Base-by-base conservation (phyloP, 2,113 vertebrate species). In the Corythoichthys haematopterus region DNA sequence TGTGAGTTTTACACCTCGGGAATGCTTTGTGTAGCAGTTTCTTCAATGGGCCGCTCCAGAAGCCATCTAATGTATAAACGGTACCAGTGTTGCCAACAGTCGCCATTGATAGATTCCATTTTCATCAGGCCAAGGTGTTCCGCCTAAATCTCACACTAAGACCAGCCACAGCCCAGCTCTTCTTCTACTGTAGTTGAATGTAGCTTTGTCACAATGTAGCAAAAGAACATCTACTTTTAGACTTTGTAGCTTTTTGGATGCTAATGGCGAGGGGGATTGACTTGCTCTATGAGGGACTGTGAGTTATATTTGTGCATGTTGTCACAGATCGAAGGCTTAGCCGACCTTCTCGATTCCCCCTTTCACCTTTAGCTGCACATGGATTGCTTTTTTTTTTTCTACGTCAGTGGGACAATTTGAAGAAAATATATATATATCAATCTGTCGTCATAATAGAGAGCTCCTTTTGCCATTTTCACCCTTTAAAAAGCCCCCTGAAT, bases 181-280 rank as follows among this genome's bases (percentile, higher is more conserved):
- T 90, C 85, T 88, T 78, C 87, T 89, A 74, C 82, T 77, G 84
- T 91, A 90, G 88, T 90, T 90, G 85, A 91, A 91, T 91, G 91
- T 92, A 92, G 90, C 90, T 90, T 90, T 88, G 87, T 92, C 81
- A 88, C 88, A 78, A 92, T 92, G 91, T 92, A 92, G 90, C 90
- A 92, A 89, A 88, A 84, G 72, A 89, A 88, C 81, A 89, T 63
- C 77, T 83, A 87, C 85, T 84, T 90, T 89, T 88, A 89, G 85
- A 87, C 75, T 90, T 86, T 86, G 84, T 92, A 91, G 87, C 85
- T 88, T 88, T 90, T 85, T 87, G 89, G 82, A 91, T 83, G 85
- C 87, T 87, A 80, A 86, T 78, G 75, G 80, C 88, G 28, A 75
- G 65, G 28, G 70, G 68, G 80, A 51, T 55, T 80, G 76, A 80